A percentile compares a stretch with the other conserved stretches of the same genome.
phyloP scores from a whole-genome alignment of 2,797 vertebrate genomes.

The Paguma larvata region DNA sequence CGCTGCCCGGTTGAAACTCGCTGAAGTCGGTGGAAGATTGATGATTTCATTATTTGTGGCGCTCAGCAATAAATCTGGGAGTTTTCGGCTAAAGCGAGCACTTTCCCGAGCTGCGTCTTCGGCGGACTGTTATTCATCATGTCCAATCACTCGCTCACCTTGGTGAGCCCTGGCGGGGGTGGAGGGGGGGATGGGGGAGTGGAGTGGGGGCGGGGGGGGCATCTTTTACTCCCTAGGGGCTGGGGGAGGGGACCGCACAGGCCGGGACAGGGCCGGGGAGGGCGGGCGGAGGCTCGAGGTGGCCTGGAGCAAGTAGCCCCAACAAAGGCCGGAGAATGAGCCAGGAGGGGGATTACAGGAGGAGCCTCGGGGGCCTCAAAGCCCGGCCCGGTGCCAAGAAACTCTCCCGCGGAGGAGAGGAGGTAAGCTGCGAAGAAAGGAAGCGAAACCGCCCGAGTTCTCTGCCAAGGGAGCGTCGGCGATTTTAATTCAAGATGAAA shows the following conservation, averaged over 20 bases:
- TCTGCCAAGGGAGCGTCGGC: conserved; percentile 36
- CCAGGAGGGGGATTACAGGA: conserved; percentile 74
- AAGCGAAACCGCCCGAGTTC: conserved; percentile 46
- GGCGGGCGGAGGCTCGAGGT: neutral
- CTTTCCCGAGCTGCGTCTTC: conserved; percentile 84
- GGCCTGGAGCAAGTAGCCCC: conserved; percentile 53
- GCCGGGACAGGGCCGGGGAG: conserved; percentile 62
- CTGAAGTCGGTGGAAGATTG: conserved; percentile 87
- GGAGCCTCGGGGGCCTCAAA: conserved; percentile 61
- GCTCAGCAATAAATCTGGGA: conserved; percentile 87
- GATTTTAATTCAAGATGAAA: conserved; percentile 66
- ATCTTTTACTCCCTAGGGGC: conserved; percentile 78
- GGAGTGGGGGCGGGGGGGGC: conserved; percentile 67
- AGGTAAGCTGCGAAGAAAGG: neutral
- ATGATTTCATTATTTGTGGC: conserved; percentile 90
- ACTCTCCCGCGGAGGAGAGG: neutral
- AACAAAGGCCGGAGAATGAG: neutral
- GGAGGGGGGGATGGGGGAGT: conserved; percentile 58
- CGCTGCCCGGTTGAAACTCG: conserved; percentile 73
- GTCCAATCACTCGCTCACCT: conserved; percentile 89
- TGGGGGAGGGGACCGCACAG: conserved; percentile 81
- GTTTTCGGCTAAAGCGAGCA: conserved; percentile 85
- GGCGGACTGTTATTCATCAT: conserved; percentile 88
- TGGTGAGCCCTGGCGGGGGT: neutral
- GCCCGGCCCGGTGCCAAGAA: conserved; percentile 60